These are phyloP conservation scores for Schizaphis graminum DNA, from an alignment of 2,888 invertebrate genomes.

Conservation along the genomic window DNA sequence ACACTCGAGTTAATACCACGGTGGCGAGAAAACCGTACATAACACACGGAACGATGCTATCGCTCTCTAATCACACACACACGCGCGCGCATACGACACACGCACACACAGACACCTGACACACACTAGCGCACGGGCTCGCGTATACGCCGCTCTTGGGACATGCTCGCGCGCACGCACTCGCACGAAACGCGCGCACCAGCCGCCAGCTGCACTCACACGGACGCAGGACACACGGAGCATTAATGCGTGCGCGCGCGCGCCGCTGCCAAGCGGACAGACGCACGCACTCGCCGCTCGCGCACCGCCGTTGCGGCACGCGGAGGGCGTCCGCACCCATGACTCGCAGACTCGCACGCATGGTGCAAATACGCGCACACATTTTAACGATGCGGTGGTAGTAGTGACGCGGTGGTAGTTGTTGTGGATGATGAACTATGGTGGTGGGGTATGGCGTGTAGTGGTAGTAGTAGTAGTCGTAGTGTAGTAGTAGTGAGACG, in stretches of 20 bases:
- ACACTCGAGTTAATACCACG: constrained; percentile 31
- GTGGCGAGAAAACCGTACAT: constrained; percentile 38
- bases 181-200: not conserved
- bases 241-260: not conserved
- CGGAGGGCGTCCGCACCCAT: constrained; percentile 10
- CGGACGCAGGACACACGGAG: not conserved
- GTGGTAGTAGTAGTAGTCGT: not conserved
- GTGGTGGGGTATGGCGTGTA: not conserved
- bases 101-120: not conserved
- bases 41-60: constrained; percentile 27
- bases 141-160: not conserved
- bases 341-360: constrained; percentile 18
- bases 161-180: not conserved
- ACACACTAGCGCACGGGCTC: not conserved
- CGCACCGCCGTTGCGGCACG: not conserved
- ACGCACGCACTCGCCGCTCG: not conserved
- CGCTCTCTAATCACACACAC: constrained; percentile 52
- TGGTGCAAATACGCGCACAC: not conserved
- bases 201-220: not conserved
- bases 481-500: not conserved
- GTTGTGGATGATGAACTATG: not conserved
- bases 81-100: not conserved
- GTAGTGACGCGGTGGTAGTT: not conserved
- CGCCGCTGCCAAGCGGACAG: not conserved
- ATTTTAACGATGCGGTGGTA: not conserved